These are phyloP conservation scores for Setophaga kirtlandii DNA, from an alignment of 2,113 vertebrate genomes.

Conservation along the genomic window DNA sequence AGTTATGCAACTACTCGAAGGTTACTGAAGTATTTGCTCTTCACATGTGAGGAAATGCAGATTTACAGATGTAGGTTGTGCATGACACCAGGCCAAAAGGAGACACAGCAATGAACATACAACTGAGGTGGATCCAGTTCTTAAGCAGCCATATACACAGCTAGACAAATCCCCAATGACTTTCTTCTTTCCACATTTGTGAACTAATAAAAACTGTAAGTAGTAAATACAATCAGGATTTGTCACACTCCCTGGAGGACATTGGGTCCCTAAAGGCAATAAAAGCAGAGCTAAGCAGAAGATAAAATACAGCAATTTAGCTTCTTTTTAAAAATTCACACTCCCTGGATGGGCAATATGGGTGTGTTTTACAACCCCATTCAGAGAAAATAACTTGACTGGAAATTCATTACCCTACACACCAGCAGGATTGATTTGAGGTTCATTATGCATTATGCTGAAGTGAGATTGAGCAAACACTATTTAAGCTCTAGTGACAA, in stretches of 20 bases:
- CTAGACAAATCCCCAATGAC: background rate
- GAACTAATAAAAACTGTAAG: background rate
- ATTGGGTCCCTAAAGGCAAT: constrained; percentile 16
- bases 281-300: constrained; percentile 18
- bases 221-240: constrained; percentile 11
- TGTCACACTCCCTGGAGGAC: constrained; percentile 32
- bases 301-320: constrained; percentile 40
- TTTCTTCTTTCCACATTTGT: background rate
- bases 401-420: constrained; percentile 7
- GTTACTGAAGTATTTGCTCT: background rate
- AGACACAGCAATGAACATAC: background rate
- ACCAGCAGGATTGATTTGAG: background rate
- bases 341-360: constrained; percentile 46
- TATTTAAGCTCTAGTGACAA: background rate
- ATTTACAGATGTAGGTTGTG: background rate
- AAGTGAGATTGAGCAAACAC: constrained; percentile 14
- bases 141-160: background rate
- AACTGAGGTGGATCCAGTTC: background rate
- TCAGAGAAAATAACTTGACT: constrained; percentile 5
- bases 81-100: background rate
- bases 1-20: background rate
- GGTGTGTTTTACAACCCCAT: constrained; percentile 10
- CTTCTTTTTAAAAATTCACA: constrained; percentile 24
- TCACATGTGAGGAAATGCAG: background rate
- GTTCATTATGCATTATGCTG: background rate